Conservation (phyloP, 2,888 invertebrate genomes). For the Tetragonisca angustula region DNA sequence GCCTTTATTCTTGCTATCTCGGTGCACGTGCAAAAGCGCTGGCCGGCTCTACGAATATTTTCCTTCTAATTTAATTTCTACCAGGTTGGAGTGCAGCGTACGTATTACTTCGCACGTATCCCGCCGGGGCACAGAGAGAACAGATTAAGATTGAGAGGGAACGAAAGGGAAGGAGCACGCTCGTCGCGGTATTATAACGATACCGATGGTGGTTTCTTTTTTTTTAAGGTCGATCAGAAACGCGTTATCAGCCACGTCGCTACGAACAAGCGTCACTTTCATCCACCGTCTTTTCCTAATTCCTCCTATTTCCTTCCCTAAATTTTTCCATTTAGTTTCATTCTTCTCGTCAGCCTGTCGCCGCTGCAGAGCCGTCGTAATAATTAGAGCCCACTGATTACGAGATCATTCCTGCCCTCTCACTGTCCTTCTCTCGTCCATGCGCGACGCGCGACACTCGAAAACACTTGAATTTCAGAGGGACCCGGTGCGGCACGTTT, state of each 20-base stretch:
- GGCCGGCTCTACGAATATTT: conserved; percentile 73
- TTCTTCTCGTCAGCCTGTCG: not conserved
- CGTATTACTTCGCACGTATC: conserved; percentile 61
- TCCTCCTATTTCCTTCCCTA: not conserved
- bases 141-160: conserved; percentile 44
- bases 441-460: conserved; percentile 19
- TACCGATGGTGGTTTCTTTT: conserved; percentile 59
- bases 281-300: not conserved
- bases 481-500: conserved; percentile 31
- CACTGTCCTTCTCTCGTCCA: not conserved
- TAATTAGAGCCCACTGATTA: conserved; percentile 30
- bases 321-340: not conserved
- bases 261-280: conserved; percentile 33
- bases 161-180: not conserved
- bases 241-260: conserved; percentile 4
- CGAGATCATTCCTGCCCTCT: conserved; percentile 1
- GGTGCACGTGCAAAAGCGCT: conserved; percentile 65
- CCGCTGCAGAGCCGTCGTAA: conserved; percentile 11
- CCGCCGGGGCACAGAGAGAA: conserved; percentile 24
- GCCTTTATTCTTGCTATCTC: conserved; percentile 69
- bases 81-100: conserved; percentile 48
- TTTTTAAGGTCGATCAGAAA: conserved; percentile 48
- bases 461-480: conserved; percentile 38
- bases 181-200: conserved; percentile 48
- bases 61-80: conserved; percentile 76